Conservation (phyloP, 2,888 invertebrate species). For the Amphipyra berbera region DNA sequence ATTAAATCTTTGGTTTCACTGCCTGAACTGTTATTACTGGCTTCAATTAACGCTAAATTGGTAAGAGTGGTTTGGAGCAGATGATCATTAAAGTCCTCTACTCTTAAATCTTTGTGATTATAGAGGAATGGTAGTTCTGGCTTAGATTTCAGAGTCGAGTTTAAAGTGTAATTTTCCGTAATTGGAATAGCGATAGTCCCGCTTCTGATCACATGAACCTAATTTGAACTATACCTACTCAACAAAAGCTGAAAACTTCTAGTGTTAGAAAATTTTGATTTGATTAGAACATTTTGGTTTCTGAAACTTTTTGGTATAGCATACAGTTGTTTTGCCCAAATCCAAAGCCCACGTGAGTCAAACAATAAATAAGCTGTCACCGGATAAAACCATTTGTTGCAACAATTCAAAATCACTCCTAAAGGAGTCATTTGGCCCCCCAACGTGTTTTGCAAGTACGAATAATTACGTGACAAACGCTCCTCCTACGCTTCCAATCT, state of each 20-base stretch:
- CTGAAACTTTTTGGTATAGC: no score
- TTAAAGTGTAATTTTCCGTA: no score
- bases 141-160: background rate
- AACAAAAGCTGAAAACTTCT: no score
- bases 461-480: conserved; percentile 60
- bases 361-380: conserved; percentile 18
- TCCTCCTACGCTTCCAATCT: conserved; percentile 66
- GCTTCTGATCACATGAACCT: no score
- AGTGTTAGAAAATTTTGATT: no score
- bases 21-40: conserved; percentile 45
- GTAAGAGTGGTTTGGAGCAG: conserved; percentile 24
- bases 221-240: no score
- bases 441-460: conserved; percentile 38
- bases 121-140: background rate
- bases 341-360: background rate
- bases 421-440: conserved; percentile 27
- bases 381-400: conserved; percentile 37
- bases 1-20: conserved; percentile 55
- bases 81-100: conserved; percentile 24
- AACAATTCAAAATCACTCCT: conserved; percentile 29
- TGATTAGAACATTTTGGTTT: no score
- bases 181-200: no score
- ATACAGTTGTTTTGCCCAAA: background rate
- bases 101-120: conserved; percentile 17
- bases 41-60: conserved; percentile 49